phyloP scores from a whole-genome alignment of 2,888 invertebrate genomes.

The Lithosia quadra region DNA sequence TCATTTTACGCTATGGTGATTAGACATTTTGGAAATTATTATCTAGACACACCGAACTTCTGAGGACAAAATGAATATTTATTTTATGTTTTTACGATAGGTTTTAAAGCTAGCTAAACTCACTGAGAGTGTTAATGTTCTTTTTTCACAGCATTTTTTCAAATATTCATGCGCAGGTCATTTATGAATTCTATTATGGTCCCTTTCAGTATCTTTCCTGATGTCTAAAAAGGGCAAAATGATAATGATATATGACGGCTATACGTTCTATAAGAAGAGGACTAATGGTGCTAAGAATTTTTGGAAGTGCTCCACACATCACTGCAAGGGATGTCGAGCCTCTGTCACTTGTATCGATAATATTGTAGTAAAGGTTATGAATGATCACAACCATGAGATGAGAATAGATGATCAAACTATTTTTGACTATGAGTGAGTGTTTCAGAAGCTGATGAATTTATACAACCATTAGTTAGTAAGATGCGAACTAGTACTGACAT shows the following conservation, averaged over 20 bases:
- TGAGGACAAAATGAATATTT: no score
- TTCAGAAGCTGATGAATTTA: neutral
- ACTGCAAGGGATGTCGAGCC: constrained; percentile 46
- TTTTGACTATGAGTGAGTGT: neutral
- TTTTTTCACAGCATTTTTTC: no score
- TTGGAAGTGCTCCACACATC: constrained; percentile 55
- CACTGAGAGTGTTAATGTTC: no score
- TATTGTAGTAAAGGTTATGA: neutral
- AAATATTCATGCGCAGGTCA: no score
- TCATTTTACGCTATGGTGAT: no score
- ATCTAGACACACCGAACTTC: no score
- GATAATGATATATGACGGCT: constrained; percentile 11
- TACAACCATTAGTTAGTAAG: no score
- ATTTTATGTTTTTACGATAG: no score
- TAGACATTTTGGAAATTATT: no score
- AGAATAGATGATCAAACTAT: neutral
- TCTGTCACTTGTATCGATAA: constrained; percentile 17
- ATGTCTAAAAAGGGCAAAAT: constrained; percentile 10
- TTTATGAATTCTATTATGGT: no score
- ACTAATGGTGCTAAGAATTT: constrained; percentile 20
- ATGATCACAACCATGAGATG: constrained; percentile 12
- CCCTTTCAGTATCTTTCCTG: constrained; percentile 10
- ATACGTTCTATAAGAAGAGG: constrained; percentile 17
- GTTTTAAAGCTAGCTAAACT: no score
- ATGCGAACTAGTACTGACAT: no score